Evolutionary conservation across 2,797 vertebrate genomes (phyloP), one percentile per base, ranked within the genome.

Genomic region (Karalla daura): DNA sequence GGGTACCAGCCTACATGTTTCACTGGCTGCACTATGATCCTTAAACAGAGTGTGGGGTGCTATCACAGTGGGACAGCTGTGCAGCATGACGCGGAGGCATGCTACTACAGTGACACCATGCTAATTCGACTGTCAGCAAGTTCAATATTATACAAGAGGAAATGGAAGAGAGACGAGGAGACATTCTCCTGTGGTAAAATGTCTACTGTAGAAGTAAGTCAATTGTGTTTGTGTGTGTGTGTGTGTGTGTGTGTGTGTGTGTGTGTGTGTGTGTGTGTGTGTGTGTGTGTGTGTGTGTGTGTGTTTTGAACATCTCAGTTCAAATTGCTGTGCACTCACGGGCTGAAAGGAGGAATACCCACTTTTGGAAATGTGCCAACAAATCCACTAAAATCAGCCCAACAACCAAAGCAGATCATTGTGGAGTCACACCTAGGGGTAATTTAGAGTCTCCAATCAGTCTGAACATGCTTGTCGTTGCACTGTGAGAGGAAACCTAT

Each of bases 1-100:
- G 28, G 33, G 59, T 23, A 36, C 3, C 62, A 35, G 46, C 54
- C 61, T 44, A 58, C 55, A 62, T 70, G 75, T 83, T 74, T 55
- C 62, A 71, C 17, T 56, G 74, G 56, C 62, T 79, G 79, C 64
- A 74, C 78, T 70, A 30, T 81, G 84, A 84, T 88, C 46, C 71
- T 64, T 67, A 55, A 84, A 85, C 72, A 83, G 51, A 74, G 75
- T 63, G 54, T 21, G 30, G 40, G 20, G 76, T 70, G 80, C 87
- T 93, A 90, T 92, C 91, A 88, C 83, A 74, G 81, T 60, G 23
- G 79, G 85, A 89, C 86, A 86, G 85, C 85, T 87, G 90, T 77
- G 84, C 79, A 78, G 81, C 77, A 45, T 62, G 82, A 79, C 62
- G 30, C 78, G 67, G 82, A 80, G 62, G 74, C 84, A 79, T 64